phyloP scores from a whole-genome alignment of 2,113 vertebrate genomes.

The Bungarus multicinctus region DNA sequence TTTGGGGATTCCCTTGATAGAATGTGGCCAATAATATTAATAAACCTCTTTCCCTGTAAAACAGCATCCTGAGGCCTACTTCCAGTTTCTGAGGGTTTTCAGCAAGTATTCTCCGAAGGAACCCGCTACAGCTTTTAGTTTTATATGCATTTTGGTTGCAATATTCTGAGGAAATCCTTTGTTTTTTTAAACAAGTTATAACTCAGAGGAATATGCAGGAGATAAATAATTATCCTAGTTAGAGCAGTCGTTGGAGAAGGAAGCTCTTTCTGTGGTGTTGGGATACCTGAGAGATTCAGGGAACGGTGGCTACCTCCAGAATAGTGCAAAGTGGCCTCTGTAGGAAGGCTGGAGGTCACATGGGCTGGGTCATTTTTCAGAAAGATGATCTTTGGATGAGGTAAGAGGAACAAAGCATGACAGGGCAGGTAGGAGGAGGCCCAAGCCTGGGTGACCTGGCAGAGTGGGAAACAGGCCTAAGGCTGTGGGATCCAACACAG shows the following conservation, averaged over 20 bases:
- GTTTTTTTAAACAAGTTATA: not conserved
- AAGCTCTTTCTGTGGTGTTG: not conserved
- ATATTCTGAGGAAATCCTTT: not conserved
- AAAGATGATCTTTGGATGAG: not conserved
- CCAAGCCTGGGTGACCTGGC: not conserved
- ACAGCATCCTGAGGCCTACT: not conserved
- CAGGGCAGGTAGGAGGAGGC: not conserved
- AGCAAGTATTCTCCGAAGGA: too few relatives aligned
- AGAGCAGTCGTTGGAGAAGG: not conserved
- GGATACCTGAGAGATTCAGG: not conserved
- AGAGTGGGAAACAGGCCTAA: not conserved
- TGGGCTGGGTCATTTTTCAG: not conserved
- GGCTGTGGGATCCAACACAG: not conserved
- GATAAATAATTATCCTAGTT: not conserved
- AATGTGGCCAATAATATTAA: not conserved
- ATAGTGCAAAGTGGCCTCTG: not conserved
- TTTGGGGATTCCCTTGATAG: not conserved
- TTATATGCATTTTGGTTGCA: not conserved
- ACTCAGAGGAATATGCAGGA: not conserved
- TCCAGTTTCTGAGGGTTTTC: not conserved
- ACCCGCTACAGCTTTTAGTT: not conserved
- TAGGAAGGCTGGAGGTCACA: not conserved
- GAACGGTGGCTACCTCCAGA: not conserved
- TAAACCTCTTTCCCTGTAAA: not conserved
- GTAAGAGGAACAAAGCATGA: not conserved